Percentiles rank a stretch among this genome's conserved stretches.
Conservation (phyloP, 2,113 vertebrate species). For the Tricholaema leucomelas region DNA sequence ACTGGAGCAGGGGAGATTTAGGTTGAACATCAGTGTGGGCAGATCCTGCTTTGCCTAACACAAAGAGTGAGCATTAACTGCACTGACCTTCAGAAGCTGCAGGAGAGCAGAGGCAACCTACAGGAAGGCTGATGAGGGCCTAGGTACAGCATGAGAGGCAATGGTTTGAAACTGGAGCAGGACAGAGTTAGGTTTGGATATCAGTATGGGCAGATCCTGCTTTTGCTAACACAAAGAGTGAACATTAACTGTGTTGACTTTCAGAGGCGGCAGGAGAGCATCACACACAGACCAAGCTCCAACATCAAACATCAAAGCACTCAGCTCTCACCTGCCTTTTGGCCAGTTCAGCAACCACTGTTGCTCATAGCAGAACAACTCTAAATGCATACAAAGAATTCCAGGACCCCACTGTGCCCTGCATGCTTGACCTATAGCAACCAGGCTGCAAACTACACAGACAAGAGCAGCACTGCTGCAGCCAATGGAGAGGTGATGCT, state of each 20-base stretch:
- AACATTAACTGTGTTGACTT: background rate
- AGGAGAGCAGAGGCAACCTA: too few species aligned
- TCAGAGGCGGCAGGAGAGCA: background rate
- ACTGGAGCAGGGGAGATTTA: too few species aligned
- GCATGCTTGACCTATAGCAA: too few species aligned
- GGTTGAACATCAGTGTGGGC: accelerated
- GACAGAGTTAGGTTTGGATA: too few species aligned
- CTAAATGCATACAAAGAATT: background rate
- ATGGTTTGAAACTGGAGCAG: too few species aligned
- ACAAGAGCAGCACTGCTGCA: too few species aligned
- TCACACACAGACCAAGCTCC: background rate
- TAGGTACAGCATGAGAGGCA: too few species aligned
- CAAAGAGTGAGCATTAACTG: too few species aligned
- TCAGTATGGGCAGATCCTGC: background rate
- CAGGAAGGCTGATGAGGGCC: too few species aligned
- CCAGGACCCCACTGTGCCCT: background rate
- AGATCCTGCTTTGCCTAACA: background rate
- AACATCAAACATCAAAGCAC: background rate
- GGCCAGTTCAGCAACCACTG: background rate
- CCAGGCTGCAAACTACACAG: too few species aligned
- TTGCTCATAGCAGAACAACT: background rate
- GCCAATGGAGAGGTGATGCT: too few species aligned
- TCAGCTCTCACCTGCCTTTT: background rate
- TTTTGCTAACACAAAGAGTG: background rate
- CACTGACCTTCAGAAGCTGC: too few species aligned